phyloP scores from a whole-genome alignment of 1,140 invertebrate genomes.

The Asobara japonica region DNA sequence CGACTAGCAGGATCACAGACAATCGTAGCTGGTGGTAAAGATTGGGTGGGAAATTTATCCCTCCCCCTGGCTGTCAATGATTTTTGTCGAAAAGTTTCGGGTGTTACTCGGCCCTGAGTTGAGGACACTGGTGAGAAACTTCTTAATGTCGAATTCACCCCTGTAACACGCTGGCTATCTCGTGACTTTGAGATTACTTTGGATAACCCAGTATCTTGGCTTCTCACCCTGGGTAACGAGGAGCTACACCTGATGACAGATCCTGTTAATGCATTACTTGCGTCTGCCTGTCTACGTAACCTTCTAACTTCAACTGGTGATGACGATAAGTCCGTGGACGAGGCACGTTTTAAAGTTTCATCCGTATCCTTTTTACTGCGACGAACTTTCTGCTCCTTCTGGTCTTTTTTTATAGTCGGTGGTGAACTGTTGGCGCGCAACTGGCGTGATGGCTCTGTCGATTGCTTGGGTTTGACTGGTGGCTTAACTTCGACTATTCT shows the following conservation, averaged over 20 bases:
- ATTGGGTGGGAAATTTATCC: constrained; percentile 45
- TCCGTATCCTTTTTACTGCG: constrained; percentile 52
- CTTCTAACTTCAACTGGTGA: constrained; percentile 71
- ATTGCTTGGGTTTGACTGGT: constrained; percentile 1
- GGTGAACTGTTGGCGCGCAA: constrained; percentile 20
- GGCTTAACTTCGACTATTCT: neutral
- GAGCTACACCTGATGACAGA: constrained; percentile 27
- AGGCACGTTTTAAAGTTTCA: constrained; percentile 55
- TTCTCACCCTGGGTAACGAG: constrained; percentile 33
- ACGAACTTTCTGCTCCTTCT: constrained; percentile 38
- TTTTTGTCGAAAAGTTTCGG: constrained; percentile 23
- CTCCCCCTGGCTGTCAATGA: constrained; percentile 28
- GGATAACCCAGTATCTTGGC: constrained; percentile 25
- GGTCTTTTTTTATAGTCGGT: constrained; percentile 35
- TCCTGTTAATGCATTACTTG: constrained; percentile 27
- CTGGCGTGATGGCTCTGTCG: constrained; percentile 6
- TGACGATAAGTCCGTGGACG: constrained; percentile 64
- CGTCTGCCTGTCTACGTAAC: constrained; percentile 44
- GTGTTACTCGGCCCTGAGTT: neutral
- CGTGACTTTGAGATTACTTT: constrained; percentile 32
- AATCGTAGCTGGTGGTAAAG: constrained; percentile 13
- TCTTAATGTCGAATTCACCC: neutral
- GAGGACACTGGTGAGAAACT: constrained; percentile 7
- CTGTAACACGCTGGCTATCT: constrained; percentile 21
- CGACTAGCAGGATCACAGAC: constrained; percentile 33